Percentiles rank a stretch among this genome's conserved stretches.
Conservation (phyloP, 2,113 vertebrate species). For the Corynorhinus townsendii region DNA sequence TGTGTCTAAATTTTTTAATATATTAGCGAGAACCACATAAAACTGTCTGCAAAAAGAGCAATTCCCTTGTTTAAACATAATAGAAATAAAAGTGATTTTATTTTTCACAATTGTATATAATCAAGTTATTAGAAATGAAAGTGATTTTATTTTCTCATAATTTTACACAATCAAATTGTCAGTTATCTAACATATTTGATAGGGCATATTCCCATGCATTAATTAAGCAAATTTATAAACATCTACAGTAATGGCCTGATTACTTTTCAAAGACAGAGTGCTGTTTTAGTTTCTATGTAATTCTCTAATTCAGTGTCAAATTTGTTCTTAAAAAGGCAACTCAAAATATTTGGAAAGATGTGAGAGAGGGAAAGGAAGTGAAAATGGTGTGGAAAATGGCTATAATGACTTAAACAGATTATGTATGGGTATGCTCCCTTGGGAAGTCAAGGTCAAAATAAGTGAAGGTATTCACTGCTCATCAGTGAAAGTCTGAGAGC, state of each 20-base stretch:
- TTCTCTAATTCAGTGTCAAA: conserved; percentile 25
- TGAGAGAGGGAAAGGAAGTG: conserved; percentile 20
- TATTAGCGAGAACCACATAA: neutral
- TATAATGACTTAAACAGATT: conserved; percentile 32
- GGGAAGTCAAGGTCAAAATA: conserved; percentile 65
- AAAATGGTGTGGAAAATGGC: conserved; percentile 28
- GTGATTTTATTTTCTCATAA: neutral
- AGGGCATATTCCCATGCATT: neutral
- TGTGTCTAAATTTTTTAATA: neutral
- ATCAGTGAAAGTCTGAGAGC: conserved; percentile 63
- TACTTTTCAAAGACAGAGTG: conserved; percentile 7
- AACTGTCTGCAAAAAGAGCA: neutral
- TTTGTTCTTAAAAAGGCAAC: conserved; percentile 14
- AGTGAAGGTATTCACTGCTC: conserved; percentile 59
- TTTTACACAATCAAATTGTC: neutral
- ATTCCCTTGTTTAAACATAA: neutral
- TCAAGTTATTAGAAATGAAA: neutral
- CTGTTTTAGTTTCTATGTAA: conserved; percentile 4
- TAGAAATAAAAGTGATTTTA: neutral
- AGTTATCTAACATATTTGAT: neutral
- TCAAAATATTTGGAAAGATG: conserved; percentile 42
- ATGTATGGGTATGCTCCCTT: conserved; percentile 23
- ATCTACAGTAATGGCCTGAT: neutral
- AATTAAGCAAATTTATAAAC: neutral
- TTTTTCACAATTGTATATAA: neutral